Conservation (phyloP, 2,888 invertebrate genomes). For the Ctena decussata region DNA sequence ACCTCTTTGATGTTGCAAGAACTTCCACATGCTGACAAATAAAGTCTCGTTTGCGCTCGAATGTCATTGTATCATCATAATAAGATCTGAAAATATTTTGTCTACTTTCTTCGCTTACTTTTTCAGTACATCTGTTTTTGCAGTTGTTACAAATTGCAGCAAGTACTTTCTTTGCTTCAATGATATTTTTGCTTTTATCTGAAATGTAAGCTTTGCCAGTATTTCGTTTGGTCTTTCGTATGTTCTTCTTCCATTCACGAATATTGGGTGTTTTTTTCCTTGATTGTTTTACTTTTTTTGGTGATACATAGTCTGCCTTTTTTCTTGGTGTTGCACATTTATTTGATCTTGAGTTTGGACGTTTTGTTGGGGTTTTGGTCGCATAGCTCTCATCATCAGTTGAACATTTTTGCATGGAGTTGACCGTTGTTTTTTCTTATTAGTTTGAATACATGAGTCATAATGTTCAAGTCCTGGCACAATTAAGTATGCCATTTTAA, state of each 20-base stretch:
- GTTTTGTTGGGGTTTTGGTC: too few relatives aligned
- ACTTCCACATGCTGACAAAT: not conserved
- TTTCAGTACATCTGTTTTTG: constrained; percentile 8
- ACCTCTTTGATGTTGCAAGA: constrained; percentile 4
- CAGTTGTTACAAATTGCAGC: not conserved
- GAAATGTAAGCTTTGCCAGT: constrained; percentile 18
- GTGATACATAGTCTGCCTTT: not conserved
- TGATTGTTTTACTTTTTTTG: not conserved
- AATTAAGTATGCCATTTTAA: not conserved
- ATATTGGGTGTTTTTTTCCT: not conserved
- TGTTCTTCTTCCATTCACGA: constrained; percentile 19
- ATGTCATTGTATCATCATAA: not conserved
- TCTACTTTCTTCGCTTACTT: constrained; percentile 9
- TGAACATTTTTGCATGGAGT: too few relatives aligned
- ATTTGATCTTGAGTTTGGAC: too few relatives aligned
- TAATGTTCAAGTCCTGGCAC: not conserved
- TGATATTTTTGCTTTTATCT: not conserved
- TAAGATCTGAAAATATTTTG: not conserved
- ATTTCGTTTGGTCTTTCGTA: not conserved
- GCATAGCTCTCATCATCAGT: too few relatives aligned
- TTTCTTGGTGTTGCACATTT: not conserved
- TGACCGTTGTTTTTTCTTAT: too few relatives aligned
- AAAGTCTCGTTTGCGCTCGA: constrained; percentile 17
- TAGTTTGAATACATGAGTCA: not conserved
- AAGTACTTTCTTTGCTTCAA: not conserved